phyloP scores from a whole-genome alignment of 1,140 invertebrate genomes.

The Eumaeus atala region DNA sequence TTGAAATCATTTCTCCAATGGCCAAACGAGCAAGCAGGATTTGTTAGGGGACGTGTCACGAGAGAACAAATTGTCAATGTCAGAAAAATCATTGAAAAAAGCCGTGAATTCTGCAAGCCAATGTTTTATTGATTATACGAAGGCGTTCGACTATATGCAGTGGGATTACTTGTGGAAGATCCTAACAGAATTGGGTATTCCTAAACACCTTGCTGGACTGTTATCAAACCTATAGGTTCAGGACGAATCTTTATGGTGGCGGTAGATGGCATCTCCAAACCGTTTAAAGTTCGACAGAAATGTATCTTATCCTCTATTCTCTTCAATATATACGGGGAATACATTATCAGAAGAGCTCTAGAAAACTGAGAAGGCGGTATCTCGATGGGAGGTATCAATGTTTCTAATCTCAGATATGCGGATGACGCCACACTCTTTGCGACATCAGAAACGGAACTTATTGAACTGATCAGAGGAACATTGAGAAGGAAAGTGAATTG shows the following conservation, averaged over 20 bases:
- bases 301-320: conserved; percentile 15
- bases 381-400: conserved; percentile 8
- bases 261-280: no score
- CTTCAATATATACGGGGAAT: conserved; percentile 16
- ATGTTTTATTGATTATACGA: no score
- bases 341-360: no score
- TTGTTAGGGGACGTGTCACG: conserved; percentile 4
- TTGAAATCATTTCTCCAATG: conserved; percentile 12
- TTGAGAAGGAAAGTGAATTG: conserved; percentile 4
- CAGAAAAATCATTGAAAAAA: no score
- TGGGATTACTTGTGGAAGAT: no score
- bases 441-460: conserved; percentile 7
- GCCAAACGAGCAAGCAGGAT: conserved; percentile 7
- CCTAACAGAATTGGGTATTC: no score
- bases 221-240: no score
- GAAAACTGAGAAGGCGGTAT: conserved; percentile 14
- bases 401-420: conserved; percentile 10
- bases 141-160: no score
- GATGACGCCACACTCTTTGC: background rate
- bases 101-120: no score
- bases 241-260: no score
- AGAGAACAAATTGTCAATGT: conserved; percentile 28
- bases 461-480: background rate
- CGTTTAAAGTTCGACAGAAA: conserved; percentile 4
- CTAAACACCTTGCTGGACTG: no score